Evolutionary conservation across 2,113 vertebrate genomes (phyloP), one percentile per base, ranked within the genome.

Genomic region (Zosterops borbonicus): DNA sequence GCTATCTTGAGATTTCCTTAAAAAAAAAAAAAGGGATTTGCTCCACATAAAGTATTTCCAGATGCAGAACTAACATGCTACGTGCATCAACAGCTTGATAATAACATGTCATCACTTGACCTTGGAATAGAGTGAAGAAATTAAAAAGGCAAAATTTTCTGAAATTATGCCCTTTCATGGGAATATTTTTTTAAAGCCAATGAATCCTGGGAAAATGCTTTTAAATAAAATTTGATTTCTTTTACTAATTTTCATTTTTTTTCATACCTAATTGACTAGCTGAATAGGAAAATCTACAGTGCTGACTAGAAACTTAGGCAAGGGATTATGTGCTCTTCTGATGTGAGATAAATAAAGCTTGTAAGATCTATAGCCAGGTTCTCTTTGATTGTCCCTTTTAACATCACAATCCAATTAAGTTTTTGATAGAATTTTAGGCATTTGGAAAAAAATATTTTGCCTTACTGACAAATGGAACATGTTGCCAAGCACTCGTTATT

Each of bases 101-200:
- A 93, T 71, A 96, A 93, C 78, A 90, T 87, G 86, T 88, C 94
- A 94, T 77, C 73, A 42, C 77, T 83, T 96, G 96, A 96, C 95
- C 89, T 95, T 94, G 95, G 64, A 89, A 62, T 9, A 18, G 52
- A 50, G 52, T 14, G 31, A 24, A 44, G 27, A 55, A 94, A 95
- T 79, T 33, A 89, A 92, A 86, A 78, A 75, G 83, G 69, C 49
- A 94, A 56, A 92, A 52, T 90, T 96, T 97, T 94, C 89, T 95
- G 96, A 97, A 97, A 95, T 87, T 75, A 73, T 92, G 93, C 89
- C 92, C 94, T 85, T 92, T 93, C 92, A 90, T 90, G 77, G 95
- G 83, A 97, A 94, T 28, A 90, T 82, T 96, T 97, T 97, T 97
- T 97, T 97, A 94, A 97, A 95, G 84, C 81, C n/a, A 49, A 5